A percentile compares a stretch with the other conserved stretches of the same genome.
Conservation (phyloP, 2,113 vertebrate genomes). For the Poicephalus gulielmi region DNA sequence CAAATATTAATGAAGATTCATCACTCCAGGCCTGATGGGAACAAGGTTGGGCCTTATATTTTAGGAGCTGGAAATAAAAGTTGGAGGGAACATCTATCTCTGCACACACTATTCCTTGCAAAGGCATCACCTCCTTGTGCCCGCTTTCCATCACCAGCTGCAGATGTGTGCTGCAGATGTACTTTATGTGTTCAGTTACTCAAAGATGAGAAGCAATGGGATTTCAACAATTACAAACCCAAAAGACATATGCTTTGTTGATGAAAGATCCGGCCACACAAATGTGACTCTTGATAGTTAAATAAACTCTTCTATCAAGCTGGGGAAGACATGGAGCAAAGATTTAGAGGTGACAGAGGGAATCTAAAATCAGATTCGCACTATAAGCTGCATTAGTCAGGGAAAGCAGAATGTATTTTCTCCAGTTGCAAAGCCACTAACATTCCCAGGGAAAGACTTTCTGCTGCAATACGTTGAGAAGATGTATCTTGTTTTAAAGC, state of each 20-base stretch:
- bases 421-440: slow-evolving; percentile 22
- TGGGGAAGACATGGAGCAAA: not conserved
- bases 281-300: slow-evolving; percentile 21
- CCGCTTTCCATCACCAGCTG: not conserved
- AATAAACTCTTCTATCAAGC: slow-evolving; percentile 22
- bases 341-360: slow-evolving; percentile 28
- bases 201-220: not conserved
- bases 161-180: rapidly evolving
- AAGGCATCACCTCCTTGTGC: not conserved
- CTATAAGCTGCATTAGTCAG: not conserved
- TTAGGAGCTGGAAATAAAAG: not conserved
- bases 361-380: not conserved
- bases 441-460: slow-evolving; percentile 22
- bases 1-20: too few species aligned
- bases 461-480: not conserved
- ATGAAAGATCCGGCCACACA: not conserved
- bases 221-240: not conserved
- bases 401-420: slow-evolving; percentile 23
- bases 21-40: too few species aligned
- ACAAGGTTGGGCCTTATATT: not conserved
- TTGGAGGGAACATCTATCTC: not conserved
- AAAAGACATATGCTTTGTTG: not conserved
- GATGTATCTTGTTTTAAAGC: not conserved
- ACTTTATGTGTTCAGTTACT: not conserved
- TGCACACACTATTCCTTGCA: rapidly evolving